Percentiles rank a stretch among this genome's conserved stretches.
These are phyloP conservation scores for Melanocharis versteri DNA, from an alignment of 2,113 vertebrate genomes.

Conservation along the genomic window DNA sequence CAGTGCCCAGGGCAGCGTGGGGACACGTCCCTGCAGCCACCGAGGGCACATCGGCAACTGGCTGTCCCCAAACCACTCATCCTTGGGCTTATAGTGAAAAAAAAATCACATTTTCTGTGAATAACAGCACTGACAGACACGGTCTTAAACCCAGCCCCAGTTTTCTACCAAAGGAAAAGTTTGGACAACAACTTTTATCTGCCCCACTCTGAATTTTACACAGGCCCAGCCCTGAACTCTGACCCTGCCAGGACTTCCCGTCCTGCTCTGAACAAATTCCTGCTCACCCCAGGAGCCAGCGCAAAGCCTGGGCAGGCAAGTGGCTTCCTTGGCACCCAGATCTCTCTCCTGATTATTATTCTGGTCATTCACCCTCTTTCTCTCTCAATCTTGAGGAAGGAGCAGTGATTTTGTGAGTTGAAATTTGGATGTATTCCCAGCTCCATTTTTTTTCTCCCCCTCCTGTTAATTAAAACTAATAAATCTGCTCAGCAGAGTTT, in stretches of 20 bases:
- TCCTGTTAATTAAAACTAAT: constrained; percentile 78
- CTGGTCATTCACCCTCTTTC: constrained; percentile 54
- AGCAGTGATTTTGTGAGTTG: constrained; percentile 65
- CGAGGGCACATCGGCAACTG: neutral
- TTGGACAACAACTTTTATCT: neutral
- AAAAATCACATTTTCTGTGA: neutral
- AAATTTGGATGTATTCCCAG: constrained; percentile 78
- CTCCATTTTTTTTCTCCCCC: neutral
- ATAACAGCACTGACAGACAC: neutral
- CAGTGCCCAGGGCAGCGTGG: neutral
- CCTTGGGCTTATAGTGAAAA: neutral
- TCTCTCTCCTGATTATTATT: constrained; percentile 64
- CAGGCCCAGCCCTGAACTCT: neutral
- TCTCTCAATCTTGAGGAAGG: constrained; percentile 66
- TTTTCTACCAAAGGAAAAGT: neutral
- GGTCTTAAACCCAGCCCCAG: neutral
- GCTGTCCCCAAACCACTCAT: neutral
- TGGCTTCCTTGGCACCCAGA: constrained; percentile 55
- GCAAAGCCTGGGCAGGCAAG: neutral
- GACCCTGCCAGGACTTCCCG: neutral
- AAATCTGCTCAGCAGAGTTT: constrained; percentile 74
- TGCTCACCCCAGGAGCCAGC: neutral
- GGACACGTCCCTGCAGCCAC: neutral
- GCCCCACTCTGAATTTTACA: neutral
- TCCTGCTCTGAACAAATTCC: neutral